Evolutionary conservation across 2,797 vertebrate species (phyloP), one percentile per base, ranked within the genome.

Genomic region (Galaxias olidus): DNA sequence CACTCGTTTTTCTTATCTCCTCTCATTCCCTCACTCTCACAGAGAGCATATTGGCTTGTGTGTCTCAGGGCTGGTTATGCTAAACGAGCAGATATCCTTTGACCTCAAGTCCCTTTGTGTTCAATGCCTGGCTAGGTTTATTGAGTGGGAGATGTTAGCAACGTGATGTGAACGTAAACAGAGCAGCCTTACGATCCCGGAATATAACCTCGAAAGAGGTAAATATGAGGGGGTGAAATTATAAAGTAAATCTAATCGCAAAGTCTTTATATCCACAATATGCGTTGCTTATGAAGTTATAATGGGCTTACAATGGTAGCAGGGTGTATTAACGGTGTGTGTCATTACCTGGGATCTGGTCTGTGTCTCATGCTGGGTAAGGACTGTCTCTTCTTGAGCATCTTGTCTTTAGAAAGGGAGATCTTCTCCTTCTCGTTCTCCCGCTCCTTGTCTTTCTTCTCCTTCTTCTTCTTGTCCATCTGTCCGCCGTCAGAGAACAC

Each of bases 381-480:
- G 0, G 94, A 93, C 83, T 94, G 95, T 72, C 95, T 92, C 87
- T 98, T 98, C 87, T 95, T 96, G 56, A 96, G 84, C 75, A 92
- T 90, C 71, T 92, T 96, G 68, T 97, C 95, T 0, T 95, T 94
- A 61, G 88, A 89, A 65, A 98, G 89, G 63, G 94, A 93, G 0
- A 84, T 96, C 82, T 94, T 98, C 83, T 98, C 97, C 79, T 95
- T 97, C 78, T 95, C 94, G 0, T 98, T 99, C 83, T 98, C 96
- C 63, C 95, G 84, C 50, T 99, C 96, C 74, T 99, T 99, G 86
- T 98, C 96, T 71, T 93, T 96, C 89, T 98, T 99, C 80, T 97
- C 95, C 76, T 98, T 98, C 83, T 94, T 98, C 82, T 92, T 94
- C 87, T 96, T 92, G 63, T 90, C 90, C 76, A 92, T 83, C 92